phyloP scores from a whole-genome alignment of 2,797 vertebrate genomes.

The Esox lucius region DNA sequence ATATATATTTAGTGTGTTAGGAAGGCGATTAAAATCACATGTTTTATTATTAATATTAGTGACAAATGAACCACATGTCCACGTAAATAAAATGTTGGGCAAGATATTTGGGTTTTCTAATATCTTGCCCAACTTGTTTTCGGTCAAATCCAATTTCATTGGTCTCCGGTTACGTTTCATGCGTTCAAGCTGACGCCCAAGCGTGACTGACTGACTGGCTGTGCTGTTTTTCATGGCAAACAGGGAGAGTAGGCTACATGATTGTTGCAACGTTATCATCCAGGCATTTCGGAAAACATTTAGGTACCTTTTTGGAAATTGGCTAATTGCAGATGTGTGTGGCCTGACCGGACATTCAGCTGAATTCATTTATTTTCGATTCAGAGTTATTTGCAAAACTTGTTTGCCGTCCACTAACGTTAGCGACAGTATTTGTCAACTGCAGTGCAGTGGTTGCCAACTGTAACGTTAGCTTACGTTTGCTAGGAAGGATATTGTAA shows the following conservation, averaged over 20 bases:
- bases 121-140: too few species aligned
- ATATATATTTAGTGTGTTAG: too few species aligned
- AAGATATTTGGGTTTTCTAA: too few species aligned
- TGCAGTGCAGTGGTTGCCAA: not conserved
- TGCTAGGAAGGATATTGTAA: not conserved
- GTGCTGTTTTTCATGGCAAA: conserved; percentile 47
- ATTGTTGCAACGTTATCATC: not conserved
- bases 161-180: not conserved
- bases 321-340: too few species aligned
- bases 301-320: not conserved
- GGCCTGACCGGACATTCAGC: not conserved
- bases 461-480: not conserved
- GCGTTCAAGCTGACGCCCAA: not conserved
- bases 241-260: conserved; percentile 13
- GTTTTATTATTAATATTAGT: too few species aligned
- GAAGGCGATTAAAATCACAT: too few species aligned
- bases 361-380: not conserved
- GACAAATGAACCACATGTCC: too few species aligned
- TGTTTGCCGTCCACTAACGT: conserved; percentile 1
- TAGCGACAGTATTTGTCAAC: not conserved
- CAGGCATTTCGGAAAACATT: not conserved
- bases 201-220: not conserved
- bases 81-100: too few species aligned
- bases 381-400: not conserved
- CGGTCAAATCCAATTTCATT: not conserved